Evolutionary conservation across 2,113 vertebrate species (phyloP).

Genomic region (Maccullochella peelii): DNA sequence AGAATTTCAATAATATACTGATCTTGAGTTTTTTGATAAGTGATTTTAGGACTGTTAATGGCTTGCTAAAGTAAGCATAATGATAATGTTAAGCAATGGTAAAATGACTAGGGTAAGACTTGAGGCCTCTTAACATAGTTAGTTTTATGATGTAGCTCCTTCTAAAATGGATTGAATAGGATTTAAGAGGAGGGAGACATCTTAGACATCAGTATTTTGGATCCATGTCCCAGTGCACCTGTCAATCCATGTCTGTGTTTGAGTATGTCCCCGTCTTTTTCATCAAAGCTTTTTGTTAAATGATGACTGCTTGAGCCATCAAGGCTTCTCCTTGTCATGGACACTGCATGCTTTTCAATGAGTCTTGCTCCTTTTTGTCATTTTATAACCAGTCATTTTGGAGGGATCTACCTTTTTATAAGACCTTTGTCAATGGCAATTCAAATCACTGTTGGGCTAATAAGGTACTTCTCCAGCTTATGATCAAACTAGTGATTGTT

Average conservation of each 20-base stretch:
- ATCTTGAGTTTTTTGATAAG: slow-evolving; percentile 68
- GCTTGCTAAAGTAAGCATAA: slow-evolving; percentile 69
- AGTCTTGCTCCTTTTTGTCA: slow-evolving; percentile 36
- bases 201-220: slow-evolving; percentile 58
- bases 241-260: slow-evolving; percentile 29
- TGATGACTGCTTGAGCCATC: not conserved
- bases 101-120: slow-evolving; percentile 68
- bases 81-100: slow-evolving; percentile 68
- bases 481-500: slow-evolving; percentile 65
- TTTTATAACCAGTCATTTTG: slow-evolving; percentile 39
- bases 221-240: slow-evolving; percentile 48
- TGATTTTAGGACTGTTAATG: slow-evolving; percentile 74
- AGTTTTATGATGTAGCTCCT: slow-evolving; percentile 72
- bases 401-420: slow-evolving; percentile 43
- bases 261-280: slow-evolving; percentile 8
- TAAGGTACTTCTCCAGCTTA: slow-evolving; percentile 63
- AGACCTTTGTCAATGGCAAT: slow-evolving; percentile 65
- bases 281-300: slow-evolving; percentile 29
- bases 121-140: slow-evolving; percentile 70
- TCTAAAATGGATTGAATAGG: slow-evolving; percentile 56
- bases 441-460: slow-evolving; percentile 58
- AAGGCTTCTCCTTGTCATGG: slow-evolving; percentile 39
- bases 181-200: slow-evolving; percentile 43
- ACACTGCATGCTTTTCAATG: slow-evolving; percentile 59
- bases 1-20: slow-evolving; percentile 72